Conservation (phyloP, 2,797 vertebrate species). For the Pseudochirops cupreus region DNA sequence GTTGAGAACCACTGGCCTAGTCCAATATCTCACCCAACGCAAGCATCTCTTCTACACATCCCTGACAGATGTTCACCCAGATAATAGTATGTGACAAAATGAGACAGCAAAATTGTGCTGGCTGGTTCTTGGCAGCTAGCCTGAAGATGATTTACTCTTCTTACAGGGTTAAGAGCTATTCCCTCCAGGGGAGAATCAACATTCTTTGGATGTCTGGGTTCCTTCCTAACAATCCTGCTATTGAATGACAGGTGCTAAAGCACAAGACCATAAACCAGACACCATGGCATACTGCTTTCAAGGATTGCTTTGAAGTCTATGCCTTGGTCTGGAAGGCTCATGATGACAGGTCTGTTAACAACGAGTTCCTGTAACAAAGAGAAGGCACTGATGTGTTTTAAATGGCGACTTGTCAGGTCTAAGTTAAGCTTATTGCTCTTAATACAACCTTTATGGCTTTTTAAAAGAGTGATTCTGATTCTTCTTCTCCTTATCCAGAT, state of each 20-base stretch:
- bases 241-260: slow-evolving; percentile 57
- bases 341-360: slow-evolving; percentile 48
- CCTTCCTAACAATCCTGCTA: slow-evolving; percentile 30
- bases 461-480: background rate
- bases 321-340: slow-evolving; percentile 25
- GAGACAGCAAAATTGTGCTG: background rate
- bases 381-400: slow-evolving; percentile 40
- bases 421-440: background rate
- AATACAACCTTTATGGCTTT: background rate
- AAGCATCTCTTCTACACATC: slow-evolving; percentile 26
- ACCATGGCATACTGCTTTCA: slow-evolving; percentile 46
- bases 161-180: background rate
- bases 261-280: slow-evolving; percentile 31
- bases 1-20: background rate
- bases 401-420: slow-evolving; percentile 12
- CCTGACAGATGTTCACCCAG: background rate
- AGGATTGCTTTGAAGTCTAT: slow-evolving; percentile 45
- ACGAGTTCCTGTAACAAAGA: background rate
- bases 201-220: slow-evolving; percentile 1
- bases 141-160: background rate
- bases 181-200: background rate
- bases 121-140: background rate
- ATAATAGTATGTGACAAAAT: background rate
- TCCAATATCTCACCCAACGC: background rate
- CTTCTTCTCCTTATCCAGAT: background rate